Evolutionary conservation across 2,113 vertebrate genomes (phyloP).

Genomic region (Pluvianellus socialis): DNA sequence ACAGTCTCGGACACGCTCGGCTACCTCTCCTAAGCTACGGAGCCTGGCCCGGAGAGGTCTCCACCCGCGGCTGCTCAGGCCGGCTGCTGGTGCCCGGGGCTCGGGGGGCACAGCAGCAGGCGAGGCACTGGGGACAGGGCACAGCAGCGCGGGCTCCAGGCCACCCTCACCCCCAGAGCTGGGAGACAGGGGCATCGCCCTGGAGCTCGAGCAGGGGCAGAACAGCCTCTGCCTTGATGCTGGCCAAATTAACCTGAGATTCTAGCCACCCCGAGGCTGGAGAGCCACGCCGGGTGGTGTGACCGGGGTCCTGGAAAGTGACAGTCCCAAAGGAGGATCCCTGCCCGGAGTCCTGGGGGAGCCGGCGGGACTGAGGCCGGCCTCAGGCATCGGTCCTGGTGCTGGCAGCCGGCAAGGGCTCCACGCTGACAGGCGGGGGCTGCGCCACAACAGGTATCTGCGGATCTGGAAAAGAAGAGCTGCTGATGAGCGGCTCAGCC

Average conservation of each 20-base stretch:
- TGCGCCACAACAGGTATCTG: neutral
- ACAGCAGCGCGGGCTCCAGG: neutral
- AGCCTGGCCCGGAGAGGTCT: neutral
- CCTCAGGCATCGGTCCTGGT: neutral
- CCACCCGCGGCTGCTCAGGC: too few species aligned
- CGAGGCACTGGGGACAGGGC: neutral
- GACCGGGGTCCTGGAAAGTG: neutral
- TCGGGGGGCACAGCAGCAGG: neutral
- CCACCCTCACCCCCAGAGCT: neutral
- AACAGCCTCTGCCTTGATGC: neutral
- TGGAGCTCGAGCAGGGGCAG: neutral
- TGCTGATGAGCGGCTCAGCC: neutral
- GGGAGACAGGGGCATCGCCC: neutral
- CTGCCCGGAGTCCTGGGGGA: neutral
- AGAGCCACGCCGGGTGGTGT: neutral
- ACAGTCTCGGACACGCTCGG: neutral
- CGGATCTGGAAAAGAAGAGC: neutral
- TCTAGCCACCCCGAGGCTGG: neutral
- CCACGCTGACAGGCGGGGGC: neutral
- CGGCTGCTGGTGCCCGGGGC: neutral
- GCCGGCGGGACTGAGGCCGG: fast-evolving
- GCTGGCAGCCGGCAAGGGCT: neutral
- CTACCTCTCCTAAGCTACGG: fast-evolving
- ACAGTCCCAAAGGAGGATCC: neutral
- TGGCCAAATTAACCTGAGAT: conserved; percentile 60